Evolutionary conservation across 2,797 vertebrate species (phyloP).

Genomic region (Zalophus californianus): DNA sequence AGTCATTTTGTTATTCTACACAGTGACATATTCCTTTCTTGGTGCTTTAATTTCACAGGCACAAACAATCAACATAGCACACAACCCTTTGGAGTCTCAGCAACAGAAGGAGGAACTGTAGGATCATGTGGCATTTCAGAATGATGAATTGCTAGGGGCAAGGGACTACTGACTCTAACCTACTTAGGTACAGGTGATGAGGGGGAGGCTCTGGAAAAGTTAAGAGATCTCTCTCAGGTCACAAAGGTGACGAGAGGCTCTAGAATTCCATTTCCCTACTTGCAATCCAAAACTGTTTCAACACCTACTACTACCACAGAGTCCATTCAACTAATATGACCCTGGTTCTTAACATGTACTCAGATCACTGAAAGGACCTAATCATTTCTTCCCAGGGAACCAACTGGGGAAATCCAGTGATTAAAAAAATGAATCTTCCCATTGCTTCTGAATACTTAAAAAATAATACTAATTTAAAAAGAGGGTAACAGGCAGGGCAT

Average conservation of each 20-base stretch:
- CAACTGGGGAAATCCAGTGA: conserved; percentile 43
- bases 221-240: background rate
- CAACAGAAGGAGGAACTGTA: conserved; percentile 30
- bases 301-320: background rate
- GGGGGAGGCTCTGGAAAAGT: background rate
- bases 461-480: background rate
- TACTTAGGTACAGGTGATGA: background rate
- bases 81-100: conserved; percentile 39
- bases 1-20: conserved; percentile 69
- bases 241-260: background rate
- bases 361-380: background rate
- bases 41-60: conserved; percentile 61
- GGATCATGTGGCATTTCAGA: conserved; percentile 5
- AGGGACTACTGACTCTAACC: background rate
- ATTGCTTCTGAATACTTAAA: conserved; percentile 21
- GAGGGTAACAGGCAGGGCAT: background rate
- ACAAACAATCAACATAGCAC: conserved; percentile 62
- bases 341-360: background rate
- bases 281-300: background rate
- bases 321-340: background rate
- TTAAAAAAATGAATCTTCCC: background rate
- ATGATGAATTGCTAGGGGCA: background rate
- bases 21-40: conserved; percentile 40
- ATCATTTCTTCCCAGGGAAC: conserved; percentile 7
- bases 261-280: background rate